Evolutionary conservation across 2,797 vertebrate genomes (phyloP), one percentile per base, ranked within the genome.

Genomic region (Percopsis omiscomaycus): DNA sequence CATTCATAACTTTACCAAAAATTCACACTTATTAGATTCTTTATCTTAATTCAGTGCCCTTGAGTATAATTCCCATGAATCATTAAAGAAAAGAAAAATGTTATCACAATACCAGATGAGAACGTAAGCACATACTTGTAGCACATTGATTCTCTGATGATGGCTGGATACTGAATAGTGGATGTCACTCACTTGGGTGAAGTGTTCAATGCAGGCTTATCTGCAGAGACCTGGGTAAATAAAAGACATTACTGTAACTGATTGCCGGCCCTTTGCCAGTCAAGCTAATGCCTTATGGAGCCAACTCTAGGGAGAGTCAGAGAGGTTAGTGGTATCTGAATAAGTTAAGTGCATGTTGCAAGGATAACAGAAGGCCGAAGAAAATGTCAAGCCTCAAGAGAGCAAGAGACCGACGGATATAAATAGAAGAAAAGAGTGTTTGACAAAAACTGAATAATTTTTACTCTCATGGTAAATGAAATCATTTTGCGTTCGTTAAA

Each of bases 181-280:
- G 28, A 55, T 59, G 22, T 59, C 27, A 55, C 16, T 74, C 61
- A 60, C 10, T 6, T 61, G 22, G 22, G 59, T 62, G 37, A 63
- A 60, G 56, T n/a, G 11, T 45, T 77, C 74, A 71, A 76, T 80
- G 72, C 53, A 0, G 61, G 61, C 49, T 75, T 64, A 75, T 80
- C 59, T 75, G 55, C 65, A 52, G 68, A 57, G 55, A 42, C 54
- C 3, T n/a, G 32, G 54, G 57, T 67, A 70, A 71, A 57, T 71
- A 59, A 78, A 74, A 62, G 50, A 70, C 52, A 11, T 53, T 28
- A 51, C 77, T 68, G 1, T 22, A 22, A 22, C 1, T 22, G 16
- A 66, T 64, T 32, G 27, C 15, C 53, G 10, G 30, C 22, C 54
- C 15, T 46, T 13, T n/a, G 64, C 66, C 14, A 59, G 59, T 11